These are phyloP conservation scores for Osmerus eperlanus DNA, from an alignment of 2,113 vertebrate genomes.

Conservation along the genomic window DNA sequence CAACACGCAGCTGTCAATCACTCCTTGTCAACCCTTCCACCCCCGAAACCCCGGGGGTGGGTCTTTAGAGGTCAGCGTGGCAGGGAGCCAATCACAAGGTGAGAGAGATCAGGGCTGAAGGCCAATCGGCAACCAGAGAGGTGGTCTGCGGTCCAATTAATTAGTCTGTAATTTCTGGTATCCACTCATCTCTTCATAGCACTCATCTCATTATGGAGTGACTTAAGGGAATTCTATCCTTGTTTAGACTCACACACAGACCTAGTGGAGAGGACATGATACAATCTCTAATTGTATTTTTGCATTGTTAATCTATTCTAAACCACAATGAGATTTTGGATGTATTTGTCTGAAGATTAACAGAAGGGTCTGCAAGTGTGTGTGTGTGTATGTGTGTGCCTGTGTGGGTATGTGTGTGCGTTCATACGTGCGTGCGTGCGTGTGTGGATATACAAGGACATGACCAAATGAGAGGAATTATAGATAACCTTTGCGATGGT, in stretches of 20 bases:
- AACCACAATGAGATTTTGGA: background rate
- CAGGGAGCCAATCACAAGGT: slow-evolving; percentile 5
- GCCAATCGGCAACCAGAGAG: slow-evolving; percentile 4
- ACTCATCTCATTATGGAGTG: slow-evolving; percentile 24
- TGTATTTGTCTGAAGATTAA: background rate
- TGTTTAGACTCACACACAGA: background rate
- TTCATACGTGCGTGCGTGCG: background rate
- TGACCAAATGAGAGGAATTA: slow-evolving; percentile 12
- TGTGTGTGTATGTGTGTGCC: background rate
- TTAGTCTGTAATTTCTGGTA: slow-evolving; percentile 9
- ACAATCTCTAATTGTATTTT: background rate
- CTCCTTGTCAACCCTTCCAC: background rate
- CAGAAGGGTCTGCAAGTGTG: background rate
- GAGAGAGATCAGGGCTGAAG: background rate
- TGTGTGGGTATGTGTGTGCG: slow-evolving; percentile 8
- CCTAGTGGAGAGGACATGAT: slow-evolving; percentile 5
- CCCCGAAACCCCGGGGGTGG: background rate
- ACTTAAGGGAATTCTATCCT: background rate
- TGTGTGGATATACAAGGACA: background rate
- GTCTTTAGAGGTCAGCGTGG: slow-evolving; percentile 31
- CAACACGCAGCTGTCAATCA: slow-evolving; percentile 37
- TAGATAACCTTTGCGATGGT: slow-evolving; percentile 58
- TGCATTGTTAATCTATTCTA: background rate
- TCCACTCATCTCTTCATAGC: slow-evolving; percentile 24
- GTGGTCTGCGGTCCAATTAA: slow-evolving; percentile 14